Percentiles rank a stretch among this genome's conserved stretches.
Evolutionary conservation across 1,140 invertebrate genomes (phyloP).

Genomic region (Globodera ellingtonae): DNA sequence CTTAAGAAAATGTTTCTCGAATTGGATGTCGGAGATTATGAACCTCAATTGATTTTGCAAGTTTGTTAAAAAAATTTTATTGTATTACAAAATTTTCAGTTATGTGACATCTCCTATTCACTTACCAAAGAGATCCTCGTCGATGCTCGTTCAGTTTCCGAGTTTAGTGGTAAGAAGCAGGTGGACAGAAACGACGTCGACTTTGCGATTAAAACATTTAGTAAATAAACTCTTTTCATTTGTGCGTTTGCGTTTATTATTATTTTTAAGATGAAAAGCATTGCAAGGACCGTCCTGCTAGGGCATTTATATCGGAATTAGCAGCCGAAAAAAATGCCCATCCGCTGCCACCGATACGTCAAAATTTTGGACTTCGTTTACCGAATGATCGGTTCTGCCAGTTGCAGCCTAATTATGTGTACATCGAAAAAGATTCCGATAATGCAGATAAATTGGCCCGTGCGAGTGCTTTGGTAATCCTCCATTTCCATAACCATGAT

Average conservation of each 20-base stretch:
- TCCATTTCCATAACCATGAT: neutral
- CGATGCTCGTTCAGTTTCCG: slow-evolving; percentile 43
- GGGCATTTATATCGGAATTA: slow-evolving; percentile 37
- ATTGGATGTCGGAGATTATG: slow-evolving; percentile 34
- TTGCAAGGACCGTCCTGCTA: slow-evolving; percentile 24
- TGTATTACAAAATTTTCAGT: slow-evolving; percentile 8
- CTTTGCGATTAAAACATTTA: slow-evolving; percentile 43
- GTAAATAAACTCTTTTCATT: slow-evolving; percentile 39
- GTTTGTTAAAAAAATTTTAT: slow-evolving; percentile 4
- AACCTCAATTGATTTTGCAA: slow-evolving; percentile 40
- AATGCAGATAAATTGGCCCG: neutral
- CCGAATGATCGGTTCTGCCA: slow-evolving; percentile 52
- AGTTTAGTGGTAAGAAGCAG: slow-evolving; percentile 44
- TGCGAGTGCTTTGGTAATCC: neutral
- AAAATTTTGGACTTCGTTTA: slow-evolving; percentile 46
- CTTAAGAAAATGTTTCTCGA: slow-evolving; percentile 43
- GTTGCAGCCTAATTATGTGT: slow-evolving; percentile 42
- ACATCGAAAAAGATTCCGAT: neutral
- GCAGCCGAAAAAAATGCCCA: slow-evolving; percentile 38
- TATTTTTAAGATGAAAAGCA: neutral
- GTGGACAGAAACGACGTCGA: slow-evolving; percentile 42
- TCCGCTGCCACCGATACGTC: slow-evolving; percentile 44
- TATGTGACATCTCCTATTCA: slow-evolving; percentile 41
- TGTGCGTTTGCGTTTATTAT: neutral
- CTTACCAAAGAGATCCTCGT: slow-evolving; percentile 42